These are phyloP conservation scores for Torymus tubicola DNA, from an alignment of 2,888 invertebrate species.

Conservation along the genomic window DNA sequence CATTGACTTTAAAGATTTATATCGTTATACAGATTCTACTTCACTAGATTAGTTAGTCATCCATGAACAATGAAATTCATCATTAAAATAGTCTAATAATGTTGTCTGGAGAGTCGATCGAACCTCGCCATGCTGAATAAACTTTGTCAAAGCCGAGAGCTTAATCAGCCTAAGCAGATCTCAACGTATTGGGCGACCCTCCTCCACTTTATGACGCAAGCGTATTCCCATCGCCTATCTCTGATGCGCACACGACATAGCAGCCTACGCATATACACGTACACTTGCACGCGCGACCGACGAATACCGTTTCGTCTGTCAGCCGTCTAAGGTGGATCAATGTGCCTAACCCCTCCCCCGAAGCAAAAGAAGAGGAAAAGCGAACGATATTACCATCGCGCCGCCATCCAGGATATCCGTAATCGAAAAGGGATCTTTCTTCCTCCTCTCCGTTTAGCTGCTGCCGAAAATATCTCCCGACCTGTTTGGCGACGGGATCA, in stretches of 20 bases:
- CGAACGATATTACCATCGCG: constrained; percentile 42
- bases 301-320: constrained; percentile 27
- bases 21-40: too few relatives aligned
- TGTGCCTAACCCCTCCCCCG: not conserved
- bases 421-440: constrained; percentile 54
- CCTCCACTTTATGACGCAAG: constrained; percentile 5
- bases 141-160: too few relatives aligned
- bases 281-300: too few relatives aligned
- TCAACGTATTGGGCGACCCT: not conserved
- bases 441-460: constrained; percentile 39
- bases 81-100: too few relatives aligned
- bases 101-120: too few relatives aligned
- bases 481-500: constrained; percentile 53
- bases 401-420: constrained; percentile 48
- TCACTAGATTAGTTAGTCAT: too few relatives aligned
- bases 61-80: too few relatives aligned
- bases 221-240: constrained; percentile 15
- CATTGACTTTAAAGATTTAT: too few relatives aligned
- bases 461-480: constrained; percentile 47
- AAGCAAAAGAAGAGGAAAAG: not conserved
- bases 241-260: not conserved
- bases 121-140: too few relatives aligned
- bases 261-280: too few relatives aligned
- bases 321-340: constrained; percentile 27
- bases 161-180: not conserved